A percentile compares a stretch with the other conserved stretches of the same genome.
Conservation (phyloP, 2,797 vertebrate species). For the Argya squamiceps region DNA sequence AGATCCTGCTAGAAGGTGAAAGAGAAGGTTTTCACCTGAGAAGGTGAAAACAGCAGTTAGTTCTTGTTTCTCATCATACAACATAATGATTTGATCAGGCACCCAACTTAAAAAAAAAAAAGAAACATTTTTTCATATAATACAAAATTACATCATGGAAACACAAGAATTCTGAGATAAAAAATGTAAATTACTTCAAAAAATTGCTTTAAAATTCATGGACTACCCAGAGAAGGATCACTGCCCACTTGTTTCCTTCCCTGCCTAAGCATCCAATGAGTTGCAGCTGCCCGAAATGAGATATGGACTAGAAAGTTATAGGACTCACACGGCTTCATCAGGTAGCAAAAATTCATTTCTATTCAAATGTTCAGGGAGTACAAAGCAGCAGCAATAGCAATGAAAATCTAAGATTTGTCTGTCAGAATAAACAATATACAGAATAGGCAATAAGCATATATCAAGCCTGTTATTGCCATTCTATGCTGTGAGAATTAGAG, state of each 20-base stretch:
- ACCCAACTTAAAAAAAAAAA: background rate
- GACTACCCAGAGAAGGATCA: background rate
- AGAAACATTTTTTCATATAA: background rate
- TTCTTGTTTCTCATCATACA: background rate
- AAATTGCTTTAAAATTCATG: background rate
- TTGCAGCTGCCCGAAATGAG: background rate
- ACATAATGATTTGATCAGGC: background rate
- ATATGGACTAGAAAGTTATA: background rate
- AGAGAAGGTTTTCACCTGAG: background rate
- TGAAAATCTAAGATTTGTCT: background rate
- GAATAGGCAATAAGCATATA: background rate
- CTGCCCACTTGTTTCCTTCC: background rate
- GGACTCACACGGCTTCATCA: background rate
- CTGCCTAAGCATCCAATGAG: background rate
- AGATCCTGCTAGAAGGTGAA: background rate
- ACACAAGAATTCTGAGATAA: background rate
- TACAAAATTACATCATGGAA: background rate
- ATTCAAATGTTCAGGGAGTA: background rate
- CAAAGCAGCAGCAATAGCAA: background rate
- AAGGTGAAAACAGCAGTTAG: background rate
- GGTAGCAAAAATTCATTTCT: background rate
- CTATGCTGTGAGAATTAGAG: background rate
- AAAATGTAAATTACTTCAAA: background rate
- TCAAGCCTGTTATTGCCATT: background rate
- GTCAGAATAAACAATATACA: background rate